phyloP scores from a whole-genome alignment of 2,888 invertebrate genomes.

The Marasmarcha lunaedactyla region DNA sequence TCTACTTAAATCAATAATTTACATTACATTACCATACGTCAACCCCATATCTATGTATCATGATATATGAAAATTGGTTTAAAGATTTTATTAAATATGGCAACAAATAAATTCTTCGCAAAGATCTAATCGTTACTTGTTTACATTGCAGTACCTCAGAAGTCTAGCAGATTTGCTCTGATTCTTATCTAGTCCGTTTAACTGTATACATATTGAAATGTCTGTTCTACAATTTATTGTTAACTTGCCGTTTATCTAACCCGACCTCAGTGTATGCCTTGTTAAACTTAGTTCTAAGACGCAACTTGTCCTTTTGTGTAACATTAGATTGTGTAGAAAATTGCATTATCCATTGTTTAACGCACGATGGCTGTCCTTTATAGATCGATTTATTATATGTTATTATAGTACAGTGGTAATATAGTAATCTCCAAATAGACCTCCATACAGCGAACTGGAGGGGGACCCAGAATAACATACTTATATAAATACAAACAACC shows the following conservation, averaged over 20 bases:
- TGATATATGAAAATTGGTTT: conserved; percentile 35
- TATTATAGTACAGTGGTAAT: no score
- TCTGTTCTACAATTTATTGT: conserved; percentile 53
- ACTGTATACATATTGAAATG: conserved; percentile 47
- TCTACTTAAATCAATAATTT: no score
- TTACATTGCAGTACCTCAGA: conserved; percentile 34
- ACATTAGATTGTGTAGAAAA: conserved; percentile 46
- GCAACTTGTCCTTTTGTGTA: conserved; percentile 42
- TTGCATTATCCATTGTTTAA: conserved; percentile 47
- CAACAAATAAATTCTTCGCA: conserved; percentile 50
- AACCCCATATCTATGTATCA: conserved; percentile 1
- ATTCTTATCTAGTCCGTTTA: conserved; percentile 37
- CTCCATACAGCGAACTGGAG: no score
- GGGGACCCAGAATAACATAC: no score
- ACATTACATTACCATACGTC: not conserved
- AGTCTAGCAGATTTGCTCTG: conserved; percentile 11
- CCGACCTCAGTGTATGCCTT: conserved; percentile 42
- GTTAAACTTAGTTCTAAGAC: conserved; percentile 45
- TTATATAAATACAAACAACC: no score
- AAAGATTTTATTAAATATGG: conserved; percentile 32
- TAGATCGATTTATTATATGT: no score
- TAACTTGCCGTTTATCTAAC: conserved; percentile 44
- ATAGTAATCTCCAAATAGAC: no score
- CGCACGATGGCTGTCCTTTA: conserved; percentile 32
- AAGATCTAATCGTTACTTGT: conserved; percentile 59